Percentiles rank a stretch among this genome's conserved stretches.
phyloP scores from a whole-genome alignment of 1,140 invertebrate species.

The Bilobella aurantiaca region DNA sequence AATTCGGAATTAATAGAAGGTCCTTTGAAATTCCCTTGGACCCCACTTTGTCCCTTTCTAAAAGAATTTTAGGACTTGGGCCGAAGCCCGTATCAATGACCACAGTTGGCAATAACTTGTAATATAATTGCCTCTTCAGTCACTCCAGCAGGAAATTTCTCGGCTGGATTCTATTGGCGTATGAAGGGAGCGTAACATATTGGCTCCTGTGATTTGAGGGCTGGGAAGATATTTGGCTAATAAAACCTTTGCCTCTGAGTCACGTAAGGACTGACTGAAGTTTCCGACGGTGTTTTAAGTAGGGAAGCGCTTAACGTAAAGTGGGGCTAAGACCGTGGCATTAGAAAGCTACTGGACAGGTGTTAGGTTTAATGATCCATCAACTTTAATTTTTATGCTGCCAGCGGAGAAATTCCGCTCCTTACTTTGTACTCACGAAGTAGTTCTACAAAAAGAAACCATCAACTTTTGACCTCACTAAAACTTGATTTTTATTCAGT shows the following conservation, averaged over 20 bases:
- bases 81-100: neutral
- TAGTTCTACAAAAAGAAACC: neutral
- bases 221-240: neutral
- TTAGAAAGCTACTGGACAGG: neutral
- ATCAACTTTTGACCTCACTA: conserved; percentile 2
- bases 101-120: conserved; percentile 1
- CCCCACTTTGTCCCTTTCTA: neutral
- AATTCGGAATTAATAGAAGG: neutral
- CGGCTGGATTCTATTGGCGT: neutral
- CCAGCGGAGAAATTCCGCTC: too few species aligned
- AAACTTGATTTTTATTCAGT: neutral
- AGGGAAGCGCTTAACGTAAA: too few species aligned
- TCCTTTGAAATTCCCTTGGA: neutral
- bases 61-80: neutral
- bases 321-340: too few species aligned
- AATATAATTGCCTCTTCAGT: conserved; percentile 1
- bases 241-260: neutral
- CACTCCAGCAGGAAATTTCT: neutral
- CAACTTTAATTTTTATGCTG: conserved; percentile 6
- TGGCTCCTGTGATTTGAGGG: neutral
- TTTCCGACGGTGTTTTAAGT: neutral
- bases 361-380: conserved; percentile 4
- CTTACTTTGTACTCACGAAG: neutral
- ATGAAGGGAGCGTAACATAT: neutral
- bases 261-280: neutral